These are phyloP conservation scores for Nothobranchius furzeri DNA, from an alignment of 2,113 vertebrate genomes.

Conservation along the genomic window DNA sequence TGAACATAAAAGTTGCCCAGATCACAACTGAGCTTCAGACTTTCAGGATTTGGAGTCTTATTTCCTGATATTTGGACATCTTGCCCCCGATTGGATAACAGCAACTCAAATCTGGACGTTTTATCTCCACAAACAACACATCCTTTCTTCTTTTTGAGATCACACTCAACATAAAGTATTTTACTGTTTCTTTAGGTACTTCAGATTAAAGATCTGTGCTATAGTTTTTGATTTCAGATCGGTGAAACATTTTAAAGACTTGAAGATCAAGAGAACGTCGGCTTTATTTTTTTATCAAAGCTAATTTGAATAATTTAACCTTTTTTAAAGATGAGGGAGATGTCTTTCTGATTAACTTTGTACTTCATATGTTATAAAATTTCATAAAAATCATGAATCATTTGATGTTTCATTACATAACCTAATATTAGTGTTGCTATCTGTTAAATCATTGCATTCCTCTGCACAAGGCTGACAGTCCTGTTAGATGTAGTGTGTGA, in stretches of 20 bases:
- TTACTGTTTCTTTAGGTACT: constrained; percentile 10
- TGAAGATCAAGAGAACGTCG: constrained; percentile 47
- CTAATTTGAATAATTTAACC: constrained; percentile 63
- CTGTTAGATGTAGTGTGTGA: constrained; percentile 6
- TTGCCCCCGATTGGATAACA: no score
- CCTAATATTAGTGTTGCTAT: constrained; percentile 39
- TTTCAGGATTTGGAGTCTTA: no score
- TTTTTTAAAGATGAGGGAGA: constrained; percentile 4
- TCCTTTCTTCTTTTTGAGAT: constrained; percentile 11
- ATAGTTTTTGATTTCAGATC: constrained; percentile 39
- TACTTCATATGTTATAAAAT: constrained; percentile 11
- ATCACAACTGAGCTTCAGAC: no score
- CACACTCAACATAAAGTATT: constrained; percentile 17
- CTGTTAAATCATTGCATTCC: neutral
- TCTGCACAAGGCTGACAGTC: neutral
- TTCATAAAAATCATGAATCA: constrained; percentile 33
- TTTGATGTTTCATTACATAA: constrained; percentile 46
- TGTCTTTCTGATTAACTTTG: constrained; percentile 38
- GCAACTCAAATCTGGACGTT: no score
- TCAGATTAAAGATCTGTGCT: constrained; percentile 11
- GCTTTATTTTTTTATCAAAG: constrained; percentile 65
- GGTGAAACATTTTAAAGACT: constrained; percentile 43
- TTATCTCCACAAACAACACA: no score
- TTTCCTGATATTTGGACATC: no score
- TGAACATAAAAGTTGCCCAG: no score